Evolutionary conservation across 2,113 vertebrate genomes (phyloP).

Genomic region (Acinonyx jubatus): DNA sequence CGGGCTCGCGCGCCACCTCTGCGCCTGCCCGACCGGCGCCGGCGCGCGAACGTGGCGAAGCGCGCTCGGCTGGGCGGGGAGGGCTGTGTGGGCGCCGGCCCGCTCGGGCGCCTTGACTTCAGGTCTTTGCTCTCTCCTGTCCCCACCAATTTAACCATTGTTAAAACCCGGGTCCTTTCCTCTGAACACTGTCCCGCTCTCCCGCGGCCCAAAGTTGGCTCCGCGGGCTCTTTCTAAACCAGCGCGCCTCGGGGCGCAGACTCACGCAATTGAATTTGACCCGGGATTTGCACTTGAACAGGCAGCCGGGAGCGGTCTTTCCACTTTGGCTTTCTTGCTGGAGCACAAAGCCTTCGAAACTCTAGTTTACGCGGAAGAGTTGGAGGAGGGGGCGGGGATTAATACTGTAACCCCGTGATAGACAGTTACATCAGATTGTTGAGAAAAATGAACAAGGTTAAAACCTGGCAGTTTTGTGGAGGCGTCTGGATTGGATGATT

Average conservation of each 20-base stretch:
- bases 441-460: not conserved
- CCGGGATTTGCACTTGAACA: not conserved
- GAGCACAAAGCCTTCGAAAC: not conserved
- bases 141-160: not conserved
- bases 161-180: not conserved
- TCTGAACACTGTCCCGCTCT: not conserved
- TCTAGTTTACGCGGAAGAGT: not conserved
- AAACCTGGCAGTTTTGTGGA: not conserved
- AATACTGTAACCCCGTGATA: not conserved
- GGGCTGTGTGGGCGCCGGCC: fast-evolving
- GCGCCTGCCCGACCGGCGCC: fast-evolving
- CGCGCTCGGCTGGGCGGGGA: fast-evolving
- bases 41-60: not conserved
- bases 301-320: not conserved
- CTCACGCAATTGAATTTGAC: not conserved
- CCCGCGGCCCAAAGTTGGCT: fast-evolving
- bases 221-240: not conserved
- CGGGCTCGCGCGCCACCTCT: fast-evolving
- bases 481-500: not conserved
- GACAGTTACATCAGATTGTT: not conserved
- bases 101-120: not conserved
- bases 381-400: fast-evolving
- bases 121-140: not conserved
- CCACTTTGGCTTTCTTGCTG: not conserved
- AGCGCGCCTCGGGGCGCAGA: fast-evolving